These are phyloP conservation scores for Dolichoris vasculosae DNA, from an alignment of 1,140 invertebrate species.

Conservation along the genomic window DNA sequence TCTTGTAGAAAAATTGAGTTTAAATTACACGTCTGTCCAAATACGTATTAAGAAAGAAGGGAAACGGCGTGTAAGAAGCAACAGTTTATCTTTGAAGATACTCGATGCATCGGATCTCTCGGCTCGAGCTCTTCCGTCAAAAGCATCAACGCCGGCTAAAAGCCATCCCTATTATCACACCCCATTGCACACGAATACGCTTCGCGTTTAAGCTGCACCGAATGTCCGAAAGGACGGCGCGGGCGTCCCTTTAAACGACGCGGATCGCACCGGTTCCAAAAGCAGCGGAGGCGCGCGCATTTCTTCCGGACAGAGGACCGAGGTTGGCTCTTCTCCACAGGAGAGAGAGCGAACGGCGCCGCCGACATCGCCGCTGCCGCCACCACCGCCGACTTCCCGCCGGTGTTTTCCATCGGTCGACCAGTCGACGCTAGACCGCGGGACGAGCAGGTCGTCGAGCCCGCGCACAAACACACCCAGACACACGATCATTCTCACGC, in stretches of 20 bases:
- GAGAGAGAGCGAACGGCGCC: conserved; percentile 17
- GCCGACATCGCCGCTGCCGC: conserved; percentile 33
- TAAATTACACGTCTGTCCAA: not conserved
- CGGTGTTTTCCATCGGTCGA: conserved; percentile 61
- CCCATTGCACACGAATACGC: conserved; percentile 1
- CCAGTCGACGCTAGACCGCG: conserved; percentile 68
- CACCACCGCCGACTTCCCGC: conserved; percentile 25
- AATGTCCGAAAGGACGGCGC: not conserved
- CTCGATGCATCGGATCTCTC: too few species aligned
- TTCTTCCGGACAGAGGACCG: not conserved
- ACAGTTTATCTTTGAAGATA: too few species aligned
- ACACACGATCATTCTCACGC: not conserved
- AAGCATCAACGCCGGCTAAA: not conserved
- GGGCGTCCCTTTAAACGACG: conserved; percentile 30
- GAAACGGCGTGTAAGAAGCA: too few species aligned
- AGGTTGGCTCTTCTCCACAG: conserved; percentile 32
- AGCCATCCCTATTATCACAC: not conserved
- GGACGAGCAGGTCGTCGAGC: conserved; percentile 62
- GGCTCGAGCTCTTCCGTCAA: too few species aligned
- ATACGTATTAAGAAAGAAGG: too few species aligned
- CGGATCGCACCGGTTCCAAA: not conserved
- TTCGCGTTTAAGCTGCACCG: not conserved
- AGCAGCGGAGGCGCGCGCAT: not conserved
- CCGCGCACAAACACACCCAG: too few species aligned
- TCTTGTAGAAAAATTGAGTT: not conserved